Evolutionary conservation across 2,888 invertebrate species (phyloP).

Genomic region (Cryptocephalus moraei): DNA sequence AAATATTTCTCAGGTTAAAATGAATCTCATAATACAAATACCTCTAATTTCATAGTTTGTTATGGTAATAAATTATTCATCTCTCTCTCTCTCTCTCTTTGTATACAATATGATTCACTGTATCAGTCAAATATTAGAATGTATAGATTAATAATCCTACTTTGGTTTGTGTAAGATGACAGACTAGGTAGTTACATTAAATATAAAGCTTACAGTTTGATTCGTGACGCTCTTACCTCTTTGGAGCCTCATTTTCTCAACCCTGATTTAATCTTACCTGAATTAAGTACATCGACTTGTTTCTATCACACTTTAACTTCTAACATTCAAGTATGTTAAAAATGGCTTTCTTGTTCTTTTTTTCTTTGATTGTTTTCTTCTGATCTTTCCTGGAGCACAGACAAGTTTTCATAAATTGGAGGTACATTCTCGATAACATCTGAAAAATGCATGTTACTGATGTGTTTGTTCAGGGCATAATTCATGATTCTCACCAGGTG

Average conservation of each 20-base stretch:
- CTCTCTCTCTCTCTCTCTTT: too few relatives aligned
- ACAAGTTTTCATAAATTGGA: slow-evolving; percentile 27
- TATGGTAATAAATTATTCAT: too few relatives aligned
- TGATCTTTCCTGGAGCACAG: slow-evolving; percentile 12
- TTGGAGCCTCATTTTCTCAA: background rate
- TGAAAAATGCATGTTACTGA: slow-evolving; percentile 2
- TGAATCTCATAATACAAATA: too few relatives aligned
- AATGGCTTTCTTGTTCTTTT: slow-evolving; percentile 17
- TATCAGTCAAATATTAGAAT: too few relatives aligned
- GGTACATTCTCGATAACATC: slow-evolving; percentile 12
- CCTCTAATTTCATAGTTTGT: too few relatives aligned
- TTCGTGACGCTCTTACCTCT: background rate
- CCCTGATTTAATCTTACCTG: background rate
- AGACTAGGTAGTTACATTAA: too few relatives aligned
- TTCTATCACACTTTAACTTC: background rate
- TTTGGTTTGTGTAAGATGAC: too few relatives aligned
- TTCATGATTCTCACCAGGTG: slow-evolving; percentile 15
- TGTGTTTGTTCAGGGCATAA: background rate
- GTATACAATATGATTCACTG: too few relatives aligned
- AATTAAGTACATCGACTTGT: background rate
- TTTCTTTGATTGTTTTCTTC: slow-evolving; percentile 7
- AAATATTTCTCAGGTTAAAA: too few relatives aligned
- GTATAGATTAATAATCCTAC: too few relatives aligned
- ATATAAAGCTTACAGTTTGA: too few relatives aligned
- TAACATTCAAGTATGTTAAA: slow-evolving; percentile 6